Evolutionary conservation across 2,888 invertebrate species (phyloP), one percentile per base, ranked within the genome.

Genomic region (Amphipoea lucens): DNA sequence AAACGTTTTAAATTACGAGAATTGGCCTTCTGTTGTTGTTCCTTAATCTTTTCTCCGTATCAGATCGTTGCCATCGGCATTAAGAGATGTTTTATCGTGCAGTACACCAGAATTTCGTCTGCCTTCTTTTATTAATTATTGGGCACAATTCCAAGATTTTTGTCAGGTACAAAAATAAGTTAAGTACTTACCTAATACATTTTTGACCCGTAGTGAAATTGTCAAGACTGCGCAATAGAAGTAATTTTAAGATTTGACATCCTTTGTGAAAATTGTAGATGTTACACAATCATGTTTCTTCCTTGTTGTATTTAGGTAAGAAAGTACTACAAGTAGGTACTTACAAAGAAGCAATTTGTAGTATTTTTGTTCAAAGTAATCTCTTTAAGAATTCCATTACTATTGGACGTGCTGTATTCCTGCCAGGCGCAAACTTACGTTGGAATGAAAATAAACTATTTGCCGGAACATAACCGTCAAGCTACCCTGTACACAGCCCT

Each of bases 301-400:
- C 45, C 54, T 14, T 45, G n/a, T 40, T 68, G 0, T 67, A 4
- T 65, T 70, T 70, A 54, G 70, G 14, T 78, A 42, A 40, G 11
- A 42, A 20, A n/a, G 1, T 40, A 48, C 6, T 65, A 68, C 20
- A 17, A n/a, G n/a, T 51, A 62, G 14, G 20, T 51, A 23, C 11
- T 20, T 48, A 29, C 5, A 11, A 40, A 71, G 40, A 57, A 71
- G n/a, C 48, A 60, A 57, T 67, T 82, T 40, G 29, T 57, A 63
- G 7, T 72, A 68, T 45, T 73, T 67, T 73, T 51, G 36, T 69
- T 45, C 36, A n/a, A 20, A 60, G 42, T 60, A 65, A 65, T 78
- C 60, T 82, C 60, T 73, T 78, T 14, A 78, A 78, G 40, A 83
- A 83, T 82, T 83, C 73, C 40, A 66, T 65, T 74, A 82, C 36